Base-by-base conservation (phyloP, 2,113 vertebrate species). In the Mola mola region DNA sequence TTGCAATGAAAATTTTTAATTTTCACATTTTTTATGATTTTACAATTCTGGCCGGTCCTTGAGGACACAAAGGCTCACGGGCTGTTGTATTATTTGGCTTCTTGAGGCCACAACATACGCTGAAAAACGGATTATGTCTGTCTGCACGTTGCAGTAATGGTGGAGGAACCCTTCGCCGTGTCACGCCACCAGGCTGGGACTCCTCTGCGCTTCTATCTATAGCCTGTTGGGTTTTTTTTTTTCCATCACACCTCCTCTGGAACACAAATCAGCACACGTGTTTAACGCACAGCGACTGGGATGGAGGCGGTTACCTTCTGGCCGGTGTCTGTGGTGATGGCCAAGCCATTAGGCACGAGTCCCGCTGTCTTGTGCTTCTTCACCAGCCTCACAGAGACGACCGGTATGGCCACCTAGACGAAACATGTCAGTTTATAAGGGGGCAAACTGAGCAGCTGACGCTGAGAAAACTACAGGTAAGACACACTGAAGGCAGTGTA, bases 281-380 rank as follows among this genome's bases (percentile, higher is more conserved):
- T 79, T 80, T 19, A 26, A 52, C 68, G 52, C 58, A 24, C 37
- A n/a, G 71, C 0, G 13, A 34, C 19, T 34, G 34, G 9, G 22
- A 48, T 12, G 34, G 28, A 6, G 8, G 75, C 52, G 75, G 62
- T 72, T 85, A 98, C 96, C 95, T 98, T 98, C 76, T 96, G 93
- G 81, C 93, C 92, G 29, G 93, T 92, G 1, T 85, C 95, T 55
- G 96, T 98, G 82, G 95, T 97, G 87, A 98, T 96, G 46, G 94
- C 95, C 82, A 98, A 85, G 58, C 96, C 96, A 0, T 98, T 98
- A 51, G 96, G 96, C 49, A 98, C 92, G 25, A 98, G 91, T 31
- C 96, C 92, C 0, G 95, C 96, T 0, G 96, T 96, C 88, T 95
- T 97, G 87, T 98, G 96, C 84, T 98, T 98, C 82, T 98, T 98